Evolutionary conservation across 2,797 vertebrate species (phyloP), one percentile per base, ranked within the genome.

Genomic region (Cryptoblepharus egeriae): DNA sequence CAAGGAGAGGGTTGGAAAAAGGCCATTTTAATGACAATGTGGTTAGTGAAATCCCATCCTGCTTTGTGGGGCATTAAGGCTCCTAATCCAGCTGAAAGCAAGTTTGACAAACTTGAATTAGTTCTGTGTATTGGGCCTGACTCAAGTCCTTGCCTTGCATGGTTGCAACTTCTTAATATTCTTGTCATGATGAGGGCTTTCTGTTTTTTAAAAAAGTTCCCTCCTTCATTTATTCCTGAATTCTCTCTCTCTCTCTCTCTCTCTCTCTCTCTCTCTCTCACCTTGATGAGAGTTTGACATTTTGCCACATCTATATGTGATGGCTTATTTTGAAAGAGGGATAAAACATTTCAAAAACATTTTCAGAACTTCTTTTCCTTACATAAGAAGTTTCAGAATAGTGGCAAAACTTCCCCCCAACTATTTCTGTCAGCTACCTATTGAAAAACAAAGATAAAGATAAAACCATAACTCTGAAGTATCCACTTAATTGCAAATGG

Each of bases 371-470:
- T 79, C 28, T 24, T 85, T 72, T 82, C 64, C 84, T 65, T 83
- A 49, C 80, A 61, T 30, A 88, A 92, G 75, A 90, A 69, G 77
- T 90, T 91, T 71, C 79, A 88, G 80, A 79, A 57, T 26, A 84
- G 64, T 88, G 86, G 79, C 49, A 89, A 80, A 90, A 76, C 88
- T 88, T 93, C 91, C 6, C 12, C 52, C 63, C 30, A n/a, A n/a
- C 15, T 20, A 82, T 90, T 83, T 87, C 78, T 55, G 64, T 77
- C 83, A 77, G 75, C 58, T 15, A 84, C 80, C 90, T 88, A 90
- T 61, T 92, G 89, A 82, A 90, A 94, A 95, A 90, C 82, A 94
- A 93, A 93, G 93, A 94, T 82, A 94, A 93, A 93, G 93, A 94
- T 95, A 94, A 95, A 94, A 94, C 82, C 91, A 88, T 83, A 93